These are phyloP conservation scores for Lipophrys pholis DNA, from an alignment of 2,113 vertebrate genomes.

Conservation along the genomic window DNA sequence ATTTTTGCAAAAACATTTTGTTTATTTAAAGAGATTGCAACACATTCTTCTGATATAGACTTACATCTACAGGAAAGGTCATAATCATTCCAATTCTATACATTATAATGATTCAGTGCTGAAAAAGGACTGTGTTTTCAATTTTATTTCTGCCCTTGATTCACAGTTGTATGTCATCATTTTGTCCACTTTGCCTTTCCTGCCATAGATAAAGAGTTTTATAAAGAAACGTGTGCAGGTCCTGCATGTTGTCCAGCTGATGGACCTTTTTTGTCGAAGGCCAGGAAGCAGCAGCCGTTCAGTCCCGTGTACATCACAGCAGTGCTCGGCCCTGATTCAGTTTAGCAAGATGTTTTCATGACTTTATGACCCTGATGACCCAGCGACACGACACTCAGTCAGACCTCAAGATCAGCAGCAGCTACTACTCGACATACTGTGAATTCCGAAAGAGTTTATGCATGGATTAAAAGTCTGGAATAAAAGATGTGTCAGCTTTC, in stretches of 20 bases:
- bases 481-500: background rate
- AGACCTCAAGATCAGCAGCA: constrained; percentile 54
- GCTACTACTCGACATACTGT: constrained; percentile 24
- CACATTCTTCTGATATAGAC: no score
- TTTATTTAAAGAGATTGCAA: no score
- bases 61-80: no score
- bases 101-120: background rate
- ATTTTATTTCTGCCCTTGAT: background rate
- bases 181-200: background rate
- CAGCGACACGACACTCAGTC: background rate
- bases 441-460: background rate
- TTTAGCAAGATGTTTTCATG: constrained; percentile 29
- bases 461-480: background rate
- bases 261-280: background rate
- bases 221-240: background rate
- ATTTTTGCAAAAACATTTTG: no score
- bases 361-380: constrained; percentile 9
- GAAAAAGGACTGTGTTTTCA: background rate
- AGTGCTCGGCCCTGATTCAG: background rate
- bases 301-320: background rate
- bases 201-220: background rate
- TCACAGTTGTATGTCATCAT: background rate
- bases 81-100: no score
- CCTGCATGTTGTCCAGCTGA: background rate
- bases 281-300: constrained; percentile 12